phyloP scores from a whole-genome alignment of 2,797 vertebrate species.

The Agapornis canus region DNA sequence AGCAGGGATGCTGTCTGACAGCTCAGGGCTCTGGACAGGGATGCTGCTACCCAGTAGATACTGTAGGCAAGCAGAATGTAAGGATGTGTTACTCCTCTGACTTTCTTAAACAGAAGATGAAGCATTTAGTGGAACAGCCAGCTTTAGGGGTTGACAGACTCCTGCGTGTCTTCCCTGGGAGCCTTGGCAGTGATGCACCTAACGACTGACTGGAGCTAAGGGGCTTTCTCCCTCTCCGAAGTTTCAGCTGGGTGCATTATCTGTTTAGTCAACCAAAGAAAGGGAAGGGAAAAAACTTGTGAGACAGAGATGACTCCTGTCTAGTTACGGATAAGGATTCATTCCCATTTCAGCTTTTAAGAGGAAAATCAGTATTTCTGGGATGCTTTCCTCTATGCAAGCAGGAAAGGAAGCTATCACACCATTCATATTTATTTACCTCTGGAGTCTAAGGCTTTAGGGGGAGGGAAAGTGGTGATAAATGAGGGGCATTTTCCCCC shows the following conservation, averaged over 20 bases:
- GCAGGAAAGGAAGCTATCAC: not conserved
- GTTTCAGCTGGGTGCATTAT: constrained; percentile 48
- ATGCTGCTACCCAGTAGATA: constrained; percentile 26
- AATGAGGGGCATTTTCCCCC: not conserved
- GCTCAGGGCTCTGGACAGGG: not conserved
- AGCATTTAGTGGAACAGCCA: not conserved
- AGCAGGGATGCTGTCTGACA: constrained; percentile 32
- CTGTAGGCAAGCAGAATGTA: not conserved
- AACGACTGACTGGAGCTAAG: not conserved
- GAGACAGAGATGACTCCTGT: constrained; percentile 25
- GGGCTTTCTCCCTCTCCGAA: constrained; percentile 21
- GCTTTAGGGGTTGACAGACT: not conserved
- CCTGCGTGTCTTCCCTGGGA: not conserved
- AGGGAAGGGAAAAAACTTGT: constrained; percentile 48
- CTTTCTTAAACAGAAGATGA: not conserved
- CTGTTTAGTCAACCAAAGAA: not conserved
- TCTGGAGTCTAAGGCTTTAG: not conserved
- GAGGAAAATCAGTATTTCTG: not conserved
- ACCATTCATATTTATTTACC: not conserved
- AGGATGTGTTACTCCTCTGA: not conserved
- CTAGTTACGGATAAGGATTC: not conserved
- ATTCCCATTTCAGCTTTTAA: not conserved
- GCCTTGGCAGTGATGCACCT: not conserved
- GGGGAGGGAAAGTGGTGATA: not conserved
- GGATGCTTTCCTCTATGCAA: not conserved